These are phyloP conservation scores for Micropterix aruncella DNA, from an alignment of 2,888 invertebrate genomes.

Conservation along the genomic window DNA sequence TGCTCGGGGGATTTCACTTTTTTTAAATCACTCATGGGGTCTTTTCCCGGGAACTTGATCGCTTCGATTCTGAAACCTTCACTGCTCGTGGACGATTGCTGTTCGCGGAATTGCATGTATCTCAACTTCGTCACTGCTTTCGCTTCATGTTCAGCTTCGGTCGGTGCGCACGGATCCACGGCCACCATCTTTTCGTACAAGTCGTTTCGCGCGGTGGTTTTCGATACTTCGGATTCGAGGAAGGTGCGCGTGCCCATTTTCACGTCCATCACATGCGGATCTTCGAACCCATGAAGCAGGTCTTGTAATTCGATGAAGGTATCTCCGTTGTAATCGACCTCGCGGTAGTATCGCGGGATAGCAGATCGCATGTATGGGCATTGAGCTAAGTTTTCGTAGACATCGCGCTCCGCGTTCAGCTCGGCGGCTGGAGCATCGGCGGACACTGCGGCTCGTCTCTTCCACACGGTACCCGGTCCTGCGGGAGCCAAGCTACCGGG, in stretches of 20 bases:
- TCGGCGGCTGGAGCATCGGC: conserved; percentile 61
- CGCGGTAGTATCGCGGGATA: conserved; percentile 74
- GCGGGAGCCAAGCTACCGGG: conserved; percentile 87
- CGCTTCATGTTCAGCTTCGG: conserved; percentile 62
- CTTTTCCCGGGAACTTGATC: conserved; percentile 70
- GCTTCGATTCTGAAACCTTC: conserved; percentile 96
- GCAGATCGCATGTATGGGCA: conserved; percentile 59
- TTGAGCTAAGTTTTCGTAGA: conserved; percentile 66
- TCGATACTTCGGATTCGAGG: conserved; percentile 87
- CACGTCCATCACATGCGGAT: conserved; percentile 93
- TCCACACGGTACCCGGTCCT: conserved; percentile 88
- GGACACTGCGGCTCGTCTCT: conserved; percentile 61
- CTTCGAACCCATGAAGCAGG: conserved; percentile 74
- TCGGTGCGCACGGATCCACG: conserved; percentile 78
- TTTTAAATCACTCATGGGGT: conserved; percentile 79
- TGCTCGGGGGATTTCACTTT: conserved; percentile 68
- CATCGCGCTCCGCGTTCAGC: conserved; percentile 58
- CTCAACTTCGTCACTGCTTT: conserved; percentile 88
- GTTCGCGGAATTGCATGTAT: conserved; percentile 93
- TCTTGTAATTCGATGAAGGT: conserved; percentile 93
- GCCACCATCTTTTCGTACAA: conserved; percentile 93
- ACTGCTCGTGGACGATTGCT: conserved; percentile 82
- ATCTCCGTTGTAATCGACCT: conserved; percentile 64
- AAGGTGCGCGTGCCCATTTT: conserved; percentile 96
- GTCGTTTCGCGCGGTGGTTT: conserved; percentile 69